Conservation (phyloP, 2,797 vertebrate genomes). For the Meriones psammophilus region DNA sequence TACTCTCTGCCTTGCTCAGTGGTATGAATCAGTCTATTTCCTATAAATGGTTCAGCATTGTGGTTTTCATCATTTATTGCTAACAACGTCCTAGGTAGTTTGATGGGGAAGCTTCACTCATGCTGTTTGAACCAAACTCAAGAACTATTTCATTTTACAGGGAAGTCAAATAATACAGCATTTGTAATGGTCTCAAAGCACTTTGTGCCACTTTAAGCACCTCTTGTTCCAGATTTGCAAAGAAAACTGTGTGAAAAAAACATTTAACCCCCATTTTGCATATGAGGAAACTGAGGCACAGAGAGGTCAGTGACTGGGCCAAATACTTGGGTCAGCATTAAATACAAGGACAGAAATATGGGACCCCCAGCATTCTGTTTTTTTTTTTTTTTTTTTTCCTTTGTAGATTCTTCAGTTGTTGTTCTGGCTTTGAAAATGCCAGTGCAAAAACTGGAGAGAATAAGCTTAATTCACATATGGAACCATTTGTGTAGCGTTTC, state of each 20-base stretch:
- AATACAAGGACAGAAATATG: conserved; percentile 53
- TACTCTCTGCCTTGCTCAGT: conserved; percentile 42
- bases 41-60: not conserved
- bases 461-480: not conserved
- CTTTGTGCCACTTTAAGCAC: conserved; percentile 82
- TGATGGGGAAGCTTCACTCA: conserved; percentile 57
- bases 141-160: conserved; percentile 57
- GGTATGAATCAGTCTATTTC: conserved; percentile 40
- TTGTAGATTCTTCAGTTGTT: conserved; percentile 49
- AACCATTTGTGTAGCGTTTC: conserved; percentile 62
- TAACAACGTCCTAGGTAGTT: conserved; percentile 67
- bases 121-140: conserved; percentile 58
- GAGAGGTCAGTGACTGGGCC: conserved; percentile 81
- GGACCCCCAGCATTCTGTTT: conserved; percentile 18
- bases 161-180: conserved; percentile 73
- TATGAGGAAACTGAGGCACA: conserved; percentile 85
- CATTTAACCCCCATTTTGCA: conserved; percentile 83
- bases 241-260: conserved; percentile 76
- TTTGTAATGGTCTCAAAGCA: conserved; percentile 81
- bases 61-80: conserved; percentile 74
- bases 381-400: no score
- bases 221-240: conserved; percentile 81
- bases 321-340: conserved; percentile 70
- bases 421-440: conserved; percentile 65
- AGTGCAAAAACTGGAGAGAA: conserved; percentile 23